phyloP scores from a whole-genome alignment of 2,797 vertebrate species.

The Dendrocincla fuliginosa region DNA sequence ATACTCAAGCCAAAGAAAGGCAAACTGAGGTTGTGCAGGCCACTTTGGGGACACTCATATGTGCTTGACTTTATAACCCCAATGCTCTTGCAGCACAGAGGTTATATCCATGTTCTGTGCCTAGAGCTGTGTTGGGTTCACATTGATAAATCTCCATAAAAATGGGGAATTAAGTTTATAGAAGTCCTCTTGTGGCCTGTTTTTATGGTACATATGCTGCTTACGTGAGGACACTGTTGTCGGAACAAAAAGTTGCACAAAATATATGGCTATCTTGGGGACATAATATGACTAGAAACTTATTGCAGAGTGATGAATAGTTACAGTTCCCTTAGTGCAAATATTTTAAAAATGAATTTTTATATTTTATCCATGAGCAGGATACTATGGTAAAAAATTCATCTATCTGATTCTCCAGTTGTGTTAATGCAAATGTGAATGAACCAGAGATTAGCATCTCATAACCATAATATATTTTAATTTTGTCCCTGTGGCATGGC shows the following conservation, averaged over 20 bases:
- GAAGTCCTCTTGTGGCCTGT: not conserved
- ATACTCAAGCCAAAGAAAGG: not conserved
- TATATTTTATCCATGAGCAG: not conserved
- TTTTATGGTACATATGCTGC: not conserved
- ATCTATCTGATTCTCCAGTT: not conserved
- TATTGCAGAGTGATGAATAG: not conserved
- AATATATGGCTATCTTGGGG: not conserved
- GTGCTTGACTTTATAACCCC: constrained; percentile 25
- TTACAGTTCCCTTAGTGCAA: not conserved
- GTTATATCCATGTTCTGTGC: not conserved
- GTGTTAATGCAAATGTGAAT: not conserved
- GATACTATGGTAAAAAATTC: not conserved
- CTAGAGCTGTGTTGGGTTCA: not conserved
- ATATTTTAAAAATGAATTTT: not conserved
- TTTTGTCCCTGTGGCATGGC: not conserved
- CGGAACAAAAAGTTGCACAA: not conserved
- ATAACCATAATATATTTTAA: not conserved
- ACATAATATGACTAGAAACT: not conserved
- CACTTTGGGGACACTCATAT: not conserved
- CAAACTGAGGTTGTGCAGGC: not conserved
- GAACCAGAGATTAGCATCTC: not conserved
- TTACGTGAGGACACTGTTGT: not conserved
- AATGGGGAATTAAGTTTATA: not conserved
- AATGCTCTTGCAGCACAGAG: not conserved
- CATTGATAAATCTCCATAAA: not conserved